Percentiles rank a stretch among this genome's conserved stretches.
phyloP scores from a whole-genome alignment of 2,797 vertebrate species.

The Falco columbarius region DNA sequence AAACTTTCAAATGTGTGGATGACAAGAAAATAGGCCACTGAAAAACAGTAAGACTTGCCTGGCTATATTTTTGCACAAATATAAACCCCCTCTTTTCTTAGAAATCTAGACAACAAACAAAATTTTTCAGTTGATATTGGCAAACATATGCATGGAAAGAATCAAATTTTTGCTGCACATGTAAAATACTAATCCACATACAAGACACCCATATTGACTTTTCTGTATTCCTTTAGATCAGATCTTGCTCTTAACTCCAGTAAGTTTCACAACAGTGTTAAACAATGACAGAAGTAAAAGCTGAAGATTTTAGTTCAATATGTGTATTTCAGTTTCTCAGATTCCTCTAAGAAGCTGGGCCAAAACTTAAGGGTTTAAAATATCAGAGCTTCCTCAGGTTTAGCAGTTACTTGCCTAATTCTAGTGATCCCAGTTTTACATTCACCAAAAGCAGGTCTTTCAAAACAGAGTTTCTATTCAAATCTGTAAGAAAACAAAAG shows the following conservation, averaged over 20 bases:
- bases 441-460: conserved; percentile 74
- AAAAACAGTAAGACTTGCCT: neutral
- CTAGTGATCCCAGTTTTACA: conserved; percentile 78
- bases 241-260: neutral
- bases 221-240: neutral
- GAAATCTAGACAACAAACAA: neutral
- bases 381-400: neutral
- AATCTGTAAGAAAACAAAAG: conserved; percentile 49
- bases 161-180: neutral
- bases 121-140: neutral
- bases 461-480: conserved; percentile 56
- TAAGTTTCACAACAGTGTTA: neutral
- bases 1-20: neutral
- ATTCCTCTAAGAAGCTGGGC: neutral
- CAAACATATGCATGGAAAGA: neutral
- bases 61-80: neutral
- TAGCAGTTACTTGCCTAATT: conserved; percentile 77
- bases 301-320: neutral
- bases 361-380: neutral
- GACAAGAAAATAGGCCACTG: neutral
- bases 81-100: neutral
- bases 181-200: neutral
- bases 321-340: neutral
- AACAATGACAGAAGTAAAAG: neutral
- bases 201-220: neutral